Evolutionary conservation across 2,888 invertebrate genomes (phyloP), one percentile per base, ranked within the genome.

Genomic region (Carterocephalus palaemon): DNA sequence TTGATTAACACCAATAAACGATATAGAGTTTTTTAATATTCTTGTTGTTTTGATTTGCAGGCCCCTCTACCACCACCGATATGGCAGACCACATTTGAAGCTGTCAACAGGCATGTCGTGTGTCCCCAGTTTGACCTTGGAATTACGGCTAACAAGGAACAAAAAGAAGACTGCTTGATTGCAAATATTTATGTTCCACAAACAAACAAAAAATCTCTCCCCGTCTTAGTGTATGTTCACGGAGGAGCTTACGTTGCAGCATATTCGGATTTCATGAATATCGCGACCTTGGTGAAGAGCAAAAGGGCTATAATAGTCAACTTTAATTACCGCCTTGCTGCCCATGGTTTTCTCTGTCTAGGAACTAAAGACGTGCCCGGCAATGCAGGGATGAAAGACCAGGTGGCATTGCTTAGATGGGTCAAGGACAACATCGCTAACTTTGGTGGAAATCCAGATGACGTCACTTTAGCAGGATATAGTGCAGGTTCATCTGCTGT

Each of bases 151-250:
- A 8, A 16, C 3, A 19, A 12, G 2, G 16, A 22, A 26, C 24
- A 24, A 8, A 6, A 8, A 16, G 62, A 63, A 23, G 53, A 63
- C 29, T 61, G 58, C 33, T 53, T 63, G 1, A 43, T 62, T 7
- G 56, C 53, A 3, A 62, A 59, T 15, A 37, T 64, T 1, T 57
- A 51, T 32, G 51, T 59, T 0, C 59, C 62, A 3, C 46, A 58
- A 10, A 56, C 53, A 4, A 40, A 53, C 4, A 24, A 48, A 8
- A 51, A 38, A 0, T 52, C 52, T 3, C 31, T 60, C 3, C 74
- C 84, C 1, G 84, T 84, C 1, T 49, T 82, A 34, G 72, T 84
- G 6, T 59, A 65, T 28, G 59, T 85, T 1, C 85, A 85, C 36
- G 83, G 83, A 12, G 84, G 85, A 3, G 77, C 67, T 2, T 82